Evolutionary conservation across 1,140 invertebrate genomes (phyloP).

Genomic region (Paracyclopina nana): DNA sequence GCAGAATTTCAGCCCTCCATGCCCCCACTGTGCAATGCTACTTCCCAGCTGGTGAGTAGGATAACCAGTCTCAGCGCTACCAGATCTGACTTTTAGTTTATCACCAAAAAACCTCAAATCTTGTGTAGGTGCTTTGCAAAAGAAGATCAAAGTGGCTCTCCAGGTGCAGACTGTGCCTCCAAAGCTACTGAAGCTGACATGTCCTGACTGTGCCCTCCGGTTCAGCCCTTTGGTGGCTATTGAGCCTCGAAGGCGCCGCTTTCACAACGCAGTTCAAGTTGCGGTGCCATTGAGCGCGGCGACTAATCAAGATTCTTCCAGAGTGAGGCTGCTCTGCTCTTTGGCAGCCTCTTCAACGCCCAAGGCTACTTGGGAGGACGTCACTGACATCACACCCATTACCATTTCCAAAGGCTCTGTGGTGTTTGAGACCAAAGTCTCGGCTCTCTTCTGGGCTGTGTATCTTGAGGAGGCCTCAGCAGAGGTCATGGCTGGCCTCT

Average conservation of each 20-base stretch:
- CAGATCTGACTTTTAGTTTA: too few relatives aligned
- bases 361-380: slow-evolving; percentile 1
- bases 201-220: background rate
- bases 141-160: slow-evolving; percentile 7
- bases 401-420: background rate
- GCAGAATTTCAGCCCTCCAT: too few relatives aligned
- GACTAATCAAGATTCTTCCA: background rate
- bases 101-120: too few relatives aligned
- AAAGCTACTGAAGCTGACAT: background rate
- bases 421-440: background rate
- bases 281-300: background rate
- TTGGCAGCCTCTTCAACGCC: background rate
- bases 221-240: background rate
- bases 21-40: too few relatives aligned
- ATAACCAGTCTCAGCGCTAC: too few relatives aligned
- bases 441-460: slow-evolving; percentile 1
- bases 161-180: background rate
- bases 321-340: background rate
- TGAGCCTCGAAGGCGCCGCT: background rate
- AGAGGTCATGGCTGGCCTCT: background rate
- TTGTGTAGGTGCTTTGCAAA: background rate
- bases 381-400: background rate
- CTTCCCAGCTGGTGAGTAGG: too few relatives aligned
- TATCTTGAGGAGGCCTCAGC: too few relatives aligned
- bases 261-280: slow-evolving; percentile 3